Evolutionary conservation across 2,797 vertebrate genomes (phyloP).

Genomic region (Ciconia nigra): DNA sequence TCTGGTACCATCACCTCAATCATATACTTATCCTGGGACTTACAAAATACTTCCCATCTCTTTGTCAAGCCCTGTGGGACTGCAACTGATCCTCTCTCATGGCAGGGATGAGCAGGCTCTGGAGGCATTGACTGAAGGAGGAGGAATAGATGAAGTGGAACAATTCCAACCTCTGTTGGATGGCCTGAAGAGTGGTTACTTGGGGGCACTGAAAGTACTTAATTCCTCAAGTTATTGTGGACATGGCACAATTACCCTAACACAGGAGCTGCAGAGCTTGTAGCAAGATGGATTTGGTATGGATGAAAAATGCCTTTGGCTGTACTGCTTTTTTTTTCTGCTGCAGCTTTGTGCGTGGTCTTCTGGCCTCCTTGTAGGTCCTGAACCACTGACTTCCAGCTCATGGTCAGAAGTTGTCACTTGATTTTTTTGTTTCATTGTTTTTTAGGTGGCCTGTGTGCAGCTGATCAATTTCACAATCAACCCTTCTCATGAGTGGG

Average conservation of each 20-base stretch:
- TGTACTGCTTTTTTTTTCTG: neutral
- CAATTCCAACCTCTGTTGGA: neutral
- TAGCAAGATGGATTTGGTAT: neutral
- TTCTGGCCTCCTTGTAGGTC: neutral
- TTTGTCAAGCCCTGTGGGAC: neutral
- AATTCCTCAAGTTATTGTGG: neutral
- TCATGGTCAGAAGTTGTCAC: neutral
- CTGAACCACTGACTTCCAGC: neutral
- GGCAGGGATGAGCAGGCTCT: neutral
- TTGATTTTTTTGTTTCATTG: neutral
- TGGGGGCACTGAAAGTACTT: neutral
- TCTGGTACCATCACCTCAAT: neutral
- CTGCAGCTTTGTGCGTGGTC: neutral
- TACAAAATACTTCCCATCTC: neutral
- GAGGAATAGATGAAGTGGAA: no score
- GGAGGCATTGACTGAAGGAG: neutral
- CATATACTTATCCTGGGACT: neutral
- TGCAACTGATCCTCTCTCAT: neutral
- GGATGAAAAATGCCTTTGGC: neutral
- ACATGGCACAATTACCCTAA: no score
- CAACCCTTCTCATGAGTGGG: neutral
- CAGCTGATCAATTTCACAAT: neutral
- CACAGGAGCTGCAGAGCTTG: neutral
- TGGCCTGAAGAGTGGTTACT: neutral
- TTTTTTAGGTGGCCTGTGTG: neutral